Base-by-base conservation (phyloP, 2,888 invertebrate species). In the Sacculina carcini region DNA sequence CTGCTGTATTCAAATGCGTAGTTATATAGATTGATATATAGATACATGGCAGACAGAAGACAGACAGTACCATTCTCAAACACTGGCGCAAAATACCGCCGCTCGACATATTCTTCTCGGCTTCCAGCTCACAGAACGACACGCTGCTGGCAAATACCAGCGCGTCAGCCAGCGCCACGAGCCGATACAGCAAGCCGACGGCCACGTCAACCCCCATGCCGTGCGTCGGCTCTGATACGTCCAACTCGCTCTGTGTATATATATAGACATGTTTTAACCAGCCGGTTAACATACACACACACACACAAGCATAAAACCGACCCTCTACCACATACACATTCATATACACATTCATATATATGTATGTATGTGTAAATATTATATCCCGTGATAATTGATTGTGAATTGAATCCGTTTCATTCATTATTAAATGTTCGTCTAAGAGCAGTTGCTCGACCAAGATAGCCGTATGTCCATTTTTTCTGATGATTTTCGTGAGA, bases 51-150 rank as follows among this genome's bases (percentile, higher is more conserved):
- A 31, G 14, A 28, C 24, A 12, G 31, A 49, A 34, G 16, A 54
- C 46, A 54, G 47, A 19, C 19, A 12, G 19, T n/a, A 42, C 86
- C 73, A 98, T 70, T 65, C 98, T 71, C 54, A 99, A 73, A 65
- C 96, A 94, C 68, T 99, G 98, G 52, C 98, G 69, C 51, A 98
- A 69, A 59, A 98, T 98, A 46, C 96, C 96, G n/a, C 98, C 98
- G 61, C 86, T 85, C 48, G 92, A 90, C 96, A 99, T 98, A 65
- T 96, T 98, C 69, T 98, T 99, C 69, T 98, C 98, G 1, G 92
- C 87, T 68, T 98, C 98, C 42, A 98, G 69, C 66, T 99, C 98
- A 26, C 85, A 85, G 63, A 99, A 96, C 71, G 90, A 94, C 53
- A 96, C 73, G 2, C 92, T 89, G 62, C 90, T 92, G 53, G 96